Evolutionary conservation across 2,888 invertebrate species (phyloP), one percentile per base, ranked within the genome.

Genomic region (Nasonia oneida): DNA sequence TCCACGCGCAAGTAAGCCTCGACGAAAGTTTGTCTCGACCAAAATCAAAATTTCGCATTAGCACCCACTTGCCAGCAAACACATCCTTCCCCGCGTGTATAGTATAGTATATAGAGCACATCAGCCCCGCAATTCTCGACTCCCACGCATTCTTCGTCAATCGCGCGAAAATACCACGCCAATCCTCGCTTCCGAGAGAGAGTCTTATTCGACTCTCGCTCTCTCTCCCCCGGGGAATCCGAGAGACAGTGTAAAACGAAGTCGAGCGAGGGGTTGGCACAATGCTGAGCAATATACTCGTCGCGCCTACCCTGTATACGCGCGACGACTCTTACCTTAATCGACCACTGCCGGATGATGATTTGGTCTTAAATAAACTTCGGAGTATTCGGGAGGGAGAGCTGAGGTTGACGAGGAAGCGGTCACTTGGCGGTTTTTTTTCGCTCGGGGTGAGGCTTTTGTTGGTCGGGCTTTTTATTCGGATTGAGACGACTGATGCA

Each of bases 331-430:
- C 90, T 91, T 91, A 91, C 91, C 92, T 93, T 93, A 93, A 93
- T 93, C 93, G 92, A 93, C 90, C 91, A 90, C 90, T 76, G 57
- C 33, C 39, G 77, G 75, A 81, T 84, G 84, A 93, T 91, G 92
- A 93, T 93, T 93, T 92, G 91, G 91, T 91, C 93, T 93, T 93
- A 93, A 93, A 93, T 93, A 93, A 93, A 93, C 93, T 92, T 92
- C 91, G 91, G 47, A 91, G 90, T 91, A 90, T 89, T 78, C 77
- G 42, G 70, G 86, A 64, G 29, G 64, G 57, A 76, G 57, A 61
- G 64, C 64, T 67, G 71, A 83, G 67, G 53, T 81, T 37, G 61
- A 47, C 74, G 33, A 15, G 18, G 74, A 53, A 39, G 57, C 81
- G 84, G 81, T 85, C 84, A 85, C 71, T 85, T 76, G 61, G 67